Conservation (phyloP, 2,113 vertebrate genomes). For the Jacana jacana region DNA sequence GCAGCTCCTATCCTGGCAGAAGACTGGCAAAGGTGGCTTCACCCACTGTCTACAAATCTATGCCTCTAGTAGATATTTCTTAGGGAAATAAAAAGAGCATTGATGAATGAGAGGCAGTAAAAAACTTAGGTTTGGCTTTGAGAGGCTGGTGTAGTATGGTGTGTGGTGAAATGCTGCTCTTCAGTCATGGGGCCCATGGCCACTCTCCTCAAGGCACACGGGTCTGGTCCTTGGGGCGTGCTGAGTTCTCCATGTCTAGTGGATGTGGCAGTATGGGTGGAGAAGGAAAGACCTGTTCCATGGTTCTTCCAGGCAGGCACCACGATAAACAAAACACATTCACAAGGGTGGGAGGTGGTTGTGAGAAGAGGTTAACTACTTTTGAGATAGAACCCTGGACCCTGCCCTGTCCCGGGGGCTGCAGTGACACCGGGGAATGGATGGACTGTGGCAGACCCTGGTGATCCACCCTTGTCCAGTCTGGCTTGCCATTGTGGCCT, state of each 20-base stretch:
- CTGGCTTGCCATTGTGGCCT: fast-evolving
- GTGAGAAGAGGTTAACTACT: neutral
- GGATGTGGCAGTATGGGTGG: neutral
- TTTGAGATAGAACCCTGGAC: neutral
- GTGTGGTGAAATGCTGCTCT: neutral
- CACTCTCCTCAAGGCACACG: fast-evolving
- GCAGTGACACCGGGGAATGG: fast-evolving
- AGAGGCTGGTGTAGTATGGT: neutral
- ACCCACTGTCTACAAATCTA: neutral
- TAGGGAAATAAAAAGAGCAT: neutral
- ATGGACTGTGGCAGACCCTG: neutral
- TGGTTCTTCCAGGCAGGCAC: neutral
- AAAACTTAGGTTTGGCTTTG: neutral
- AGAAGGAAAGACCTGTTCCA: neutral
- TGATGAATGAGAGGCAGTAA: neutral
- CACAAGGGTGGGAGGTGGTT: neutral
- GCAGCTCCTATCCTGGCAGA: neutral
- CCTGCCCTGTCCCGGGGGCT: fast-evolving
- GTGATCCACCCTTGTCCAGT: neutral
- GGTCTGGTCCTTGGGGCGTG: fast-evolving
- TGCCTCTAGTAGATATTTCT: neutral
- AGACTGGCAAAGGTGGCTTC: neutral
- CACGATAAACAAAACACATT: neutral
- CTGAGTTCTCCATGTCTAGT: fast-evolving
- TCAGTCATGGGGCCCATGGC: fast-evolving